Evolutionary conservation across 92 coral and sea anemone species (phyloP).

Genomic region (Siderastrea radians): DNA sequence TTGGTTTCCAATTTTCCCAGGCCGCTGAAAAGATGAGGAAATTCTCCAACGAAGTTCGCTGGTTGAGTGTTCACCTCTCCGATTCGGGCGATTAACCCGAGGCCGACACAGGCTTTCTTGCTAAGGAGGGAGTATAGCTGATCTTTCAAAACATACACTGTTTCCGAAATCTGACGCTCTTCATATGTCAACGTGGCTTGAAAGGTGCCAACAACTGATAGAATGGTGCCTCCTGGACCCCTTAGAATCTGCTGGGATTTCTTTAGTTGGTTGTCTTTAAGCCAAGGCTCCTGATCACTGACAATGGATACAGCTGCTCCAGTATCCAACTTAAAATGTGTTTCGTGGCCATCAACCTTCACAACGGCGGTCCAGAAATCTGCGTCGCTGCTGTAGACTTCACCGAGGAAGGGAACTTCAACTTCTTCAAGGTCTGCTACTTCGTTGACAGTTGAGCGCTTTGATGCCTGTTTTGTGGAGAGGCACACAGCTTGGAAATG

Average conservation of each 20-base stretch:
- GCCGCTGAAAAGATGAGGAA: conserved; percentile 39
- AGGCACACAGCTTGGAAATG: no score
- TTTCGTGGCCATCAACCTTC: no score
- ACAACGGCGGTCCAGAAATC: no score
- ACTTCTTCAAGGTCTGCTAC: no score
- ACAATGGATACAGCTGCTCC: conserved; percentile 44
- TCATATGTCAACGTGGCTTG: conserved; percentile 50
- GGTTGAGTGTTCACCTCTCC: conserved; percentile 12
- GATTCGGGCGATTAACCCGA: conserved; percentile 47
- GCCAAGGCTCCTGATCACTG: conserved; percentile 27
- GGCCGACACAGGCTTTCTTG: conserved; percentile 45
- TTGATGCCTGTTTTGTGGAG: no score
- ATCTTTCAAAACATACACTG: conserved; percentile 44
- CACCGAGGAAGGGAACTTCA: no score
- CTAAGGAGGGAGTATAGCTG: conserved; percentile 30
- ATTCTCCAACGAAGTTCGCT: conserved; percentile 47
- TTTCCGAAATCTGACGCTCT: conserved; percentile 30
- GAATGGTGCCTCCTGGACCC: conserved; percentile 26
- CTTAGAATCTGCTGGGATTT: conserved; percentile 8
- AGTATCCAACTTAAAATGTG: no score
- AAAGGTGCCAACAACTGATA: conserved; percentile 63
- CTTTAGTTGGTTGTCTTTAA: neutral
- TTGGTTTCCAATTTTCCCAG: conserved; percentile 43
- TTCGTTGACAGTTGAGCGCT: no score
- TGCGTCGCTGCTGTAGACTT: no score